Conservation (phyloP, 1,140 invertebrate species). For the Neodiprion lecontei region DNA sequence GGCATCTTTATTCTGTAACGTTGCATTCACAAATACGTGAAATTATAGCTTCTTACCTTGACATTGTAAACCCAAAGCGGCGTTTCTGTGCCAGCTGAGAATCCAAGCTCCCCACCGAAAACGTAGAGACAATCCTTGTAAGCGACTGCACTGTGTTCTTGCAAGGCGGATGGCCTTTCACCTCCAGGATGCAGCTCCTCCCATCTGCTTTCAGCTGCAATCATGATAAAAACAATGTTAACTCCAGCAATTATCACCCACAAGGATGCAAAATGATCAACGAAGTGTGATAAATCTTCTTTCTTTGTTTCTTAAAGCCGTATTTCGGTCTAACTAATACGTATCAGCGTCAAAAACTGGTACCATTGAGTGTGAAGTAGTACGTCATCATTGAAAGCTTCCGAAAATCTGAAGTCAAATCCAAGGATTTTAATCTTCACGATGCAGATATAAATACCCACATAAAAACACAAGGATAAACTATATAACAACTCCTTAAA, state of each 20-base stretch:
- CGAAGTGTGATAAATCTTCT: not conserved
- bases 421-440: too few species aligned
- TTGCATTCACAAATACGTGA: too few species aligned
- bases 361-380: too few species aligned
- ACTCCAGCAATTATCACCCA: slow-evolving; percentile 1
- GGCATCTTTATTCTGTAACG: too few species aligned
- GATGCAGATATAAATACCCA: too few species aligned
- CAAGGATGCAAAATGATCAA: not conserved
- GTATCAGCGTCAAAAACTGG: too few species aligned
- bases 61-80: slow-evolving; percentile 89
- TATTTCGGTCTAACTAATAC: too few species aligned
- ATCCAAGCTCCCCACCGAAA: slow-evolving; percentile 88
- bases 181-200: slow-evolving; percentile 73
- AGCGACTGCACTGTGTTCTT: slow-evolving; percentile 86
- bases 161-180: slow-evolving; percentile 77
- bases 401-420: too few species aligned
- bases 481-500: too few species aligned
- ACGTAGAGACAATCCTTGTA: slow-evolving; percentile 80
- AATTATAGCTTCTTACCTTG: slow-evolving; percentile 63
- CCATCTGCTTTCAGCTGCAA: slow-evolving; percentile 73
- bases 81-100: slow-evolving; percentile 79
- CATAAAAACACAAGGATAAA: too few species aligned
- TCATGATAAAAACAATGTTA: slow-evolving; percentile 20
- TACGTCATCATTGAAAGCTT: too few species aligned
- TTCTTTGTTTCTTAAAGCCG: not conserved